Base-by-base conservation (phyloP, 2,888 invertebrate genomes). In the Sinhomidia bicolor region DNA sequence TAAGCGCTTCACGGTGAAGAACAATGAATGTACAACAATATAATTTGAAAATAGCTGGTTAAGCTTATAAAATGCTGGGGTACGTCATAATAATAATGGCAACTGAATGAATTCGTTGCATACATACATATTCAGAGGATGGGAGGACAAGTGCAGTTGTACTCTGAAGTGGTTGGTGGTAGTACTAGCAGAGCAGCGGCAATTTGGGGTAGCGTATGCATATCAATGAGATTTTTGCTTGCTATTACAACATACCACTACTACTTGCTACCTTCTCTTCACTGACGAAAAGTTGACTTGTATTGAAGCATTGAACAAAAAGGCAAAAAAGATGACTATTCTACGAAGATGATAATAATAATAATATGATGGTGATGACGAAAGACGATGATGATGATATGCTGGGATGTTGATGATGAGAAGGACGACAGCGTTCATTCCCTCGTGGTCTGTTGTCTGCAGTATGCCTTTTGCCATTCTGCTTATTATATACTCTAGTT, bases 401-500 rank as follows among this genome's bases (percentile, higher is more conserved):
- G 26, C 12, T 47, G 32, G 36, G 17, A 17, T 74, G 44, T 3
- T 36, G 68, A 68, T 17, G 68, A 68, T 7, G 68, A 36, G 36
- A 17, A 68, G n/a, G 36, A 68, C 68, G 36, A 68, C 36, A 36
- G 14, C 36, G 71, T 71, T 71, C 29, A 9, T 71, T 71, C 71
- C 71, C 71, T 71, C 41, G 71, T 71, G 71, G 68, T 62, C 62
- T 71, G 32, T 17, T 17, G 7, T 10, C 7, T 36, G 57, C 7
- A 1, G 79, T 23, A 29, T 80, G 20, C 26, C 47, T 68, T 5
- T 47, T 14, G 41, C 44, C 26, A 51, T 14, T 20, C n/a, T n/a
- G n/a, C n/a, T n/a, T n/a, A n/a, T n/a, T n/a, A n/a, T n/a, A 51
- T 51, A 26, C 20, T 12, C 76, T 29, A 51, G 57, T 74, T 89